These are phyloP conservation scores for Antheraea mylitta DNA, from an alignment of 1,140 invertebrate genomes.

Conservation along the genomic window DNA sequence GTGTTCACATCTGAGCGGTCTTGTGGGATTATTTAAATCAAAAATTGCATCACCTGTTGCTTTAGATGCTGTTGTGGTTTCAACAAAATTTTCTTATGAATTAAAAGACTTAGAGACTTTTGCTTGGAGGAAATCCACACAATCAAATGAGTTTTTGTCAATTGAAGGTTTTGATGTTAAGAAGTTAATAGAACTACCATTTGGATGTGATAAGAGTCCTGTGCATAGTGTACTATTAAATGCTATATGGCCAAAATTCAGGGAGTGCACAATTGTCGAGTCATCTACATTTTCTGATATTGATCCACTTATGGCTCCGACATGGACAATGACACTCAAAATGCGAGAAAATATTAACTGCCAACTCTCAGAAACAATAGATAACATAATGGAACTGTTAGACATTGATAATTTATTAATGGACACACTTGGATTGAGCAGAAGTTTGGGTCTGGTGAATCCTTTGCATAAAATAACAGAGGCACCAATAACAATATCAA, in stretches of 20 bases:
- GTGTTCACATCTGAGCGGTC: constrained; percentile 89
- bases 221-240: constrained; percentile 88
- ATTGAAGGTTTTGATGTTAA: constrained; percentile 79
- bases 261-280: constrained; percentile 93
- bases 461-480: constrained; percentile 71
- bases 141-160: constrained; percentile 87
- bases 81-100: constrained; percentile 90
- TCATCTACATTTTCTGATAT: constrained; percentile 93
- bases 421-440: constrained; percentile 65
- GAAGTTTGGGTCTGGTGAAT: constrained; percentile 64
- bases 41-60: constrained; percentile 84
- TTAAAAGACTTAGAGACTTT: constrained; percentile 83
- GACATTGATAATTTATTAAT: constrained; percentile 61
- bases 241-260: constrained; percentile 92
- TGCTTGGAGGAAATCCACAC: constrained; percentile 82
- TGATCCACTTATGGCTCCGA: constrained; percentile 90
- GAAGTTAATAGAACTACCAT: constrained; percentile 83
- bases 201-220: constrained; percentile 91
- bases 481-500: constrained; percentile 73
- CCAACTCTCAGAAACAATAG: constrained; percentile 83
- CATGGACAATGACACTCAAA: constrained; percentile 85
- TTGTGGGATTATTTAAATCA: constrained; percentile 89
- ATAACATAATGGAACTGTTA: constrained; percentile 61
- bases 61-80: constrained; percentile 85
- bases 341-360: constrained; percentile 82